These are phyloP conservation scores for Rambutsinella grinnellia DNA, from an alignment of 2,888 invertebrate genomes.

Conservation along the genomic window DNA sequence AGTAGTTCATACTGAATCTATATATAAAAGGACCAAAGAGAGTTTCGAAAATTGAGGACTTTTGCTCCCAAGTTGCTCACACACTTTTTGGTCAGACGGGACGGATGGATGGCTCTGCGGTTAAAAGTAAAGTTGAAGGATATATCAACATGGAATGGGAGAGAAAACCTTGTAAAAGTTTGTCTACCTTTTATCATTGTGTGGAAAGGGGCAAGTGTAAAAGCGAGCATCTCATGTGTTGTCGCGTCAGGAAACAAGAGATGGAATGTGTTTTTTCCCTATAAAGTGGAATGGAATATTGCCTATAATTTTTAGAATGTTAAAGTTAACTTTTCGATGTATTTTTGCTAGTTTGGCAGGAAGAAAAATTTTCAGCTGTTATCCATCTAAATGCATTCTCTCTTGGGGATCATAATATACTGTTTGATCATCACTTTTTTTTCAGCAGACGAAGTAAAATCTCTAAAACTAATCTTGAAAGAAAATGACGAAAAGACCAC, in stretches of 20 bases:
- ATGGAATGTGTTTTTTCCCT: not conserved
- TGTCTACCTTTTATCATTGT: constrained; percentile 51
- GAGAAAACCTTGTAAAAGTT: constrained; percentile 51
- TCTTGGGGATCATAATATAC: not conserved
- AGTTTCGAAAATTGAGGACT: constrained; percentile 36
- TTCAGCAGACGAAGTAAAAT: no score
- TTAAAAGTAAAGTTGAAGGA: constrained; percentile 52
- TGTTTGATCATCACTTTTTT: no score
- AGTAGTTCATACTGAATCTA: no score
- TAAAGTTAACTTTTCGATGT: not conserved
- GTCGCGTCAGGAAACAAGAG: not conserved
- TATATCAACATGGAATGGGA: constrained; percentile 27
- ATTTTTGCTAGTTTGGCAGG: not conserved
- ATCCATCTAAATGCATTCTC: not conserved
- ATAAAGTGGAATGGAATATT: no score
- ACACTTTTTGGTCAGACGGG: no score
- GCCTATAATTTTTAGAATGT: not conserved
- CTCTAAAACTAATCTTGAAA: no score
- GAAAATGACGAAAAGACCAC: no score
- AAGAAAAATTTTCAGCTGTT: not conserved
- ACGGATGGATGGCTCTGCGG: constrained; percentile 30
- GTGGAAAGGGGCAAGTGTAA: not conserved
- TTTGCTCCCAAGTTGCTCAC: constrained; percentile 38
- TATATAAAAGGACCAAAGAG: constrained; percentile 4
- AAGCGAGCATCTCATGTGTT: not conserved